phyloP scores from a whole-genome alignment of 1,140 invertebrate species.

The Solen grandis region DNA sequence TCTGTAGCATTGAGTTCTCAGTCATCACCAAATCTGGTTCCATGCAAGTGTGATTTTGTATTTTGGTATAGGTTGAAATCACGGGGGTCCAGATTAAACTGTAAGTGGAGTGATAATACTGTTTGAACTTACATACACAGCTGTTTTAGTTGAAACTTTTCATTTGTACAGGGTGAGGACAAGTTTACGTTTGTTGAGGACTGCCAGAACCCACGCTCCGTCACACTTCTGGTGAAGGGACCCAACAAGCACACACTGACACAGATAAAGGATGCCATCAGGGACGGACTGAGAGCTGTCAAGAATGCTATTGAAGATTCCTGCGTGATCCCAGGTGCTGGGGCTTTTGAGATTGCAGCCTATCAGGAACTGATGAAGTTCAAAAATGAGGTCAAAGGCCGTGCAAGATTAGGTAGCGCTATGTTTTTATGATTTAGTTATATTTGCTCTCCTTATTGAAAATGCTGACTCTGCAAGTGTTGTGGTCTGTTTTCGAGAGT shows the following conservation, averaged over 20 bases:
- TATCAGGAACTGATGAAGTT: conserved; percentile 90
- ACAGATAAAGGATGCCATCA: conserved; percentile 98
- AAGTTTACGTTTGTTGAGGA: conserved; percentile 99
- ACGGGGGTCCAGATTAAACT: no score
- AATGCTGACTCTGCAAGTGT: no score
- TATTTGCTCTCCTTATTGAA: no score
- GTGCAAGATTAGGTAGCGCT: conserved; percentile 93
- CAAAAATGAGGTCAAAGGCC: conserved; percentile 94
- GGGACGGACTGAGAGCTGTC: conserved; percentile 97
- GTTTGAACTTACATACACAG: no score
- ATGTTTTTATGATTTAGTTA: no score
- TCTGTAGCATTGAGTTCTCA: no score
- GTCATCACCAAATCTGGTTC: no score
- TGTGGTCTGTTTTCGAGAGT: no score
- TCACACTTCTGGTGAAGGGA: conserved; percentile 97
- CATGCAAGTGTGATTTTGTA: no score
- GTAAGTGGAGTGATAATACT: no score
- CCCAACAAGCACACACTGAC: conserved; percentile 97
- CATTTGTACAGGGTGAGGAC: conserved; percentile 90
- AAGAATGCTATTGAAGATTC: conserved; percentile 97
- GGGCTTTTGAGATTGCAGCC: conserved; percentile 97
- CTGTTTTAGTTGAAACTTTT: neutral
- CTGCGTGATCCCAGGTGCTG: conserved; percentile 94
- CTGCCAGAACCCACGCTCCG: conserved; percentile 96
- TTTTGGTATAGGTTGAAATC: no score